phyloP scores from a whole-genome alignment of 2,797 vertebrate species.

The Passerculus sandwichensis region DNA sequence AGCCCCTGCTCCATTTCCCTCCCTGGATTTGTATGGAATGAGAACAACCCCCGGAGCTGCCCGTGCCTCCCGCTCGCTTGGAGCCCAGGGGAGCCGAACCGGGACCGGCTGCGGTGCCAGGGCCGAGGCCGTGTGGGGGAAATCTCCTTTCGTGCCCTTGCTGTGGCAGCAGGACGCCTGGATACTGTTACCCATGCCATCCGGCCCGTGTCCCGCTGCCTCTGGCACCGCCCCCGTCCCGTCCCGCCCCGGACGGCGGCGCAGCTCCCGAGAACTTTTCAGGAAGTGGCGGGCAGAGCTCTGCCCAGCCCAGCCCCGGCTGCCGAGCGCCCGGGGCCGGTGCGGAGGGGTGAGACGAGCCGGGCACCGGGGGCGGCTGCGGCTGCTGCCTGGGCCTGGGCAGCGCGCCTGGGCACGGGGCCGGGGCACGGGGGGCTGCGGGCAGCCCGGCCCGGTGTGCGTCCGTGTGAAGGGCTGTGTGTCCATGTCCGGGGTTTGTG shows the following conservation, averaged over 20 bases:
- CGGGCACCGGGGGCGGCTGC: background rate
- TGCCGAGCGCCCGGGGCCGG: background rate
- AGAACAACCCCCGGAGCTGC: background rate
- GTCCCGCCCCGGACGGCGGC: background rate
- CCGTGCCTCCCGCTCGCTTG: background rate
- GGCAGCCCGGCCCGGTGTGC: background rate
- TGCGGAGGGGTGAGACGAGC: background rate
- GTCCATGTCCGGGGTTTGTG: too few species aligned
- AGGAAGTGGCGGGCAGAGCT: conserved; percentile 9
- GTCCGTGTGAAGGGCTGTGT: too few species aligned
- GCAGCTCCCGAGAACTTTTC: background rate
- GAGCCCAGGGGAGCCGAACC: background rate
- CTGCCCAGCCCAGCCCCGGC: background rate
- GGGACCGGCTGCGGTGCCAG: background rate
- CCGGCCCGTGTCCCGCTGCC: rapidly evolving
- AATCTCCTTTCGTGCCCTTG: background rate
- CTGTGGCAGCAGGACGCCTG: rapidly evolving
- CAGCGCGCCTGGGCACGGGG: background rate
- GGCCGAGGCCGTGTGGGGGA: background rate
- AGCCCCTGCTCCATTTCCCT: background rate
- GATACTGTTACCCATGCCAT: rapidly evolving
- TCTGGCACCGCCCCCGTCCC: background rate
- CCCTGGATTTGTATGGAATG: background rate
- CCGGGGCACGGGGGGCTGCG: background rate
- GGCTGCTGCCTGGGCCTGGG: background rate